Base-by-base conservation (phyloP, 2,888 invertebrate genomes). In the Cordylochernes scorpioides region DNA sequence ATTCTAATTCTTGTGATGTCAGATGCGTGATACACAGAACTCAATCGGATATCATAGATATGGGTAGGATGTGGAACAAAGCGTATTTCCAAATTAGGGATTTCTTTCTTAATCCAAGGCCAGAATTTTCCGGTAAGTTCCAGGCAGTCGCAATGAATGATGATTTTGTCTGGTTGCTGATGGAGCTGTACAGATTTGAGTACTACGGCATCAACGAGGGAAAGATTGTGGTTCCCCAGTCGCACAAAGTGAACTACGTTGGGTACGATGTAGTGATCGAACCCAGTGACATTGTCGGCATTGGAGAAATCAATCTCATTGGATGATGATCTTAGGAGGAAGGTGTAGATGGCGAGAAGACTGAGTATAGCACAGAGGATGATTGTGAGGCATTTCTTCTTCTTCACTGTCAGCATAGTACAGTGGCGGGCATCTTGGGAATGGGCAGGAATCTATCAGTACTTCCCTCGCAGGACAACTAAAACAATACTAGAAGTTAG, bases 1-100 rank as follows among this genome's bases (percentile, higher is more conserved):
- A 53, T 39, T 18, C 43, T 38, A 5, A 54, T 43, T 13, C 54
- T 37, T 13, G 50, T 48, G 4, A 55, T 44, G 40, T 55, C 54
- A 4, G 51, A 46, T 6, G 48, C 44, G 33, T 55, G 55, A 32
- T 48, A 53, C 1, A 51, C 42, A 4, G 50, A 50, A 32, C 48
- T 49, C 12, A 55, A 33, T 9, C 40, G 41, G 31, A 50, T 48
- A n/a, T 51, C 54, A 39, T 46, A 55, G n/a, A 54, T 49, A 32
- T 50, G 47, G 12, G 45, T 48, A 2, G 55, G 54, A 30, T 35
- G 35, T 3, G 25, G 17, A 6, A 35, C 35, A 12, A 26, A 29
- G 10, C 30, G 24, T 15, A 45, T 18, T 25, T 39, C 30, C 12
- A 40, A 15, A 25, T 31, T 18, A 8, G 36, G 31, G 12, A 36